Evolutionary conservation across 2,797 vertebrate genomes (phyloP).

Genomic region (Sebastes itinus): DNA sequence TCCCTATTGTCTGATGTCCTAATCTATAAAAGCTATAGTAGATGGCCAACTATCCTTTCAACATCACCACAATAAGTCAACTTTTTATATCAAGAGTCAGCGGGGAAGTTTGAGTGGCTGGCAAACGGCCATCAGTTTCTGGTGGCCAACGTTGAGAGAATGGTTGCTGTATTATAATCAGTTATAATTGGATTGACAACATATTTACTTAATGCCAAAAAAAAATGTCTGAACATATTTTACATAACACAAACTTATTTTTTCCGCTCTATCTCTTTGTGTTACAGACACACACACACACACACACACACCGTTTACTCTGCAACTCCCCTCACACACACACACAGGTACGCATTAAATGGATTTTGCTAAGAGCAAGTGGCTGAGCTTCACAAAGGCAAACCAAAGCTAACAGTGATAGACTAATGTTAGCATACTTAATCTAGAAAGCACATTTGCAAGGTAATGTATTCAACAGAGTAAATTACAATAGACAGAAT

Average conservation of each 20-base stretch:
- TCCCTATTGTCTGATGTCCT: no score
- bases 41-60: neutral
- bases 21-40: neutral
- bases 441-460: constrained; percentile 26
- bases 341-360: neutral
- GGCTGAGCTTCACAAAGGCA: constrained; percentile 14
- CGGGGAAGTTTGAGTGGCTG: neutral
- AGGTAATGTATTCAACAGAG: constrained; percentile 18
- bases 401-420: constrained; percentile 28
- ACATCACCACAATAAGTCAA: neutral
- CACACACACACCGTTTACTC: neutral
- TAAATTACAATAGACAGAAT: constrained; percentile 23
- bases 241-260: neutral
- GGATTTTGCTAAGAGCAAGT: constrained; percentile 14
- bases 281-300: neutral
- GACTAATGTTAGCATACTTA: constrained; percentile 24
- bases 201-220: neutral
- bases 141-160: neutral
- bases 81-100: neutral
- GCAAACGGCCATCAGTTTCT: neutral
- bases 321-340: neutral
- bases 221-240: neutral
- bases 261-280: neutral
- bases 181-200: neutral
- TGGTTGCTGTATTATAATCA: neutral